phyloP scores from a whole-genome alignment of 2,113 vertebrate species.

The Gallinago undulata region DNA sequence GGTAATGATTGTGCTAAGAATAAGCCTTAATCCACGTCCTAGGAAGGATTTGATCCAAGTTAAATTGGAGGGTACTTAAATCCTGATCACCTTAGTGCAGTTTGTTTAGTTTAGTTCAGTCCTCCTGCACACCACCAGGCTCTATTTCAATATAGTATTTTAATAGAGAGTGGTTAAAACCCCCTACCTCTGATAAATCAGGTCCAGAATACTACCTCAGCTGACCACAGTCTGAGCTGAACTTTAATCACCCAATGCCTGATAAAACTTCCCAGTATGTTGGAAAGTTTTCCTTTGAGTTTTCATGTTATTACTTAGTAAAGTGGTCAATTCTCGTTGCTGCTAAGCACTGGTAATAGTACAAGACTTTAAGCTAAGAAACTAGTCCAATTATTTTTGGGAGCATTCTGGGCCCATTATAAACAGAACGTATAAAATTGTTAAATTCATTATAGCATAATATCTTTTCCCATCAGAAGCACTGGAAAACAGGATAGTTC shows the following conservation, averaged over 20 bases:
- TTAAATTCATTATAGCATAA: neutral
- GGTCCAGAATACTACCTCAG: neutral
- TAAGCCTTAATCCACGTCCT: neutral
- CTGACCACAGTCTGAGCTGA: neutral
- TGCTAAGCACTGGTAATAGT: neutral
- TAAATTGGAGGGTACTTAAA: neutral
- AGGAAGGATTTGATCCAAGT: neutral
- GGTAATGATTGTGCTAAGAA: neutral
- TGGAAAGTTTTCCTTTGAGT: neutral
- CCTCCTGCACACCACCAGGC: neutral
- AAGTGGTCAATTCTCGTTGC: slow-evolving; percentile 11
- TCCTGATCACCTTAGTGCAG: neutral
- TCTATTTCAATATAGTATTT: neutral
- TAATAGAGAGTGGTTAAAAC: neutral
- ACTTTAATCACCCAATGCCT: neutral
- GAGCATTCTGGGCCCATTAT: neutral
- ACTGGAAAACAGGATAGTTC: neutral
- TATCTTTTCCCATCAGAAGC: slow-evolving; percentile 14
- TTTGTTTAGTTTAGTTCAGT: neutral
- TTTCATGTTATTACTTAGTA: neutral
- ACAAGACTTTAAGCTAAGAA: slow-evolving; percentile 7
- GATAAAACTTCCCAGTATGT: neutral
- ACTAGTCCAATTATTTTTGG: slow-evolving; percentile 21
- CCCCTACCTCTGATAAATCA: neutral
- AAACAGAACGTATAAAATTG: neutral